Evolutionary conservation across 2,888 invertebrate species (phyloP), one percentile per base, ranked within the genome.

Genomic region (Apamea epomidion): DNA sequence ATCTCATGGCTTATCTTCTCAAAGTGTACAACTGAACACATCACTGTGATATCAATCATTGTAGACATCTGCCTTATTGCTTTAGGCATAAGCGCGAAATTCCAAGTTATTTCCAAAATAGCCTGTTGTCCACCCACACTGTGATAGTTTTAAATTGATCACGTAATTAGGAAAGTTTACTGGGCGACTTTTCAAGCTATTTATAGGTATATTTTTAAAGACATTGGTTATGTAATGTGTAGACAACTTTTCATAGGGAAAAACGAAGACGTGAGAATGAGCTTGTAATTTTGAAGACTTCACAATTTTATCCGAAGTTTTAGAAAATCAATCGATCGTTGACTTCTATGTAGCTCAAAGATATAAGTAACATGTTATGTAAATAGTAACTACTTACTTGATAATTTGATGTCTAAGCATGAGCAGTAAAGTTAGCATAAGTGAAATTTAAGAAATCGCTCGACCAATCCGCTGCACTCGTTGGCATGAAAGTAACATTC

Each of bases 141-240:
- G 42, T 81, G 85, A 81, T 86, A 83, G 73, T 71, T 78, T 78
- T 25, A 76, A 80, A 89, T 85, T 82, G 81, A 85, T 89, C 81
- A 74, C 70, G 54, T 18, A 68, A 77, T 70, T 85, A 71, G 67
- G 64, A 78, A 80, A 80, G 77, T 80, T 83, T 83, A 69, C 45
- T 68, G 60, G 32, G 42, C 54, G 70, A 45, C n/a, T n/a, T 62
- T 58, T 64, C 14, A 62, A 67, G 58, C 69, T 84, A 84, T 82
- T 73, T 69, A 54, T 84, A 76, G 76, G 14, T 37, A 71, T 71
- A 58, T 81, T 70, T 65, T 58, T 16, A 48, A n/a, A 67, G 72
- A 21, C 21, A 70, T 10, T 18, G 48, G 37, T 84, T 81, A 84
- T 65, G 67, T 75, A 77, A 84, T 45, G 29, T 65, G 64, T 51